Base-by-base conservation (phyloP, 2,113 vertebrate genomes). In the Salminus brasiliensis region DNA sequence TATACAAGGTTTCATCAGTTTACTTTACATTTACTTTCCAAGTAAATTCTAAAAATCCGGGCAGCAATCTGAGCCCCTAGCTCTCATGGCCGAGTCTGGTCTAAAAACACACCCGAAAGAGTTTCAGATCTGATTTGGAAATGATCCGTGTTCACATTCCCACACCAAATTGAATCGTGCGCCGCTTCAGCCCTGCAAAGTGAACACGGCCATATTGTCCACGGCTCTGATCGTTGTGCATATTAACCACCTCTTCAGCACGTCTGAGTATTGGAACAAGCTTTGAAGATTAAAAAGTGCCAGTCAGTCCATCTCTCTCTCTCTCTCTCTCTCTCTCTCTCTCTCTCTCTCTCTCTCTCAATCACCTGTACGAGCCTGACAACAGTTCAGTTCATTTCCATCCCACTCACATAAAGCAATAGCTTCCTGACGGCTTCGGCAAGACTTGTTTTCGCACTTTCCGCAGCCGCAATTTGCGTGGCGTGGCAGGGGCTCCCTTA, bases 401-500 rank as follows among this genome's bases (percentile, higher is more conserved):
- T 72, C 55, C 36, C 74, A 27, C 29, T 67, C 79, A 39, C 34
- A 43, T 59, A 60, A 30, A 82, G 75, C 62, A 36, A 68, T 59
- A 63, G 13, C 25, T 32, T 75, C 78, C 63, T 85, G 76, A 85
- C 83, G 57, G 76, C 55, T 57, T 71, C 34, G 16, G 68, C 57
- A 72, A 77, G 57, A 63, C 63, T 77, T 74, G 72, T 82, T 76
- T 80, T 84, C 74, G 60, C 36, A 80, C 85, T 83, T 87, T 88
- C 21, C 21, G 21, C 82, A 79, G 83, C 83, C 81, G 84, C 73
- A 88, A 82, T 67, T 80, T 84, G 68, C 83, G 74, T 71, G 76
- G 52, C 81, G 81, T 75, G 84, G 85, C 81, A 88, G 62, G 52
- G 36, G 72, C 86, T 79, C 79, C 47, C 70, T 82, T 79, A 84